Evolutionary conservation across 2,113 vertebrate species (phyloP), one percentile per base, ranked within the genome.

Genomic region (Tichodroma muraria): DNA sequence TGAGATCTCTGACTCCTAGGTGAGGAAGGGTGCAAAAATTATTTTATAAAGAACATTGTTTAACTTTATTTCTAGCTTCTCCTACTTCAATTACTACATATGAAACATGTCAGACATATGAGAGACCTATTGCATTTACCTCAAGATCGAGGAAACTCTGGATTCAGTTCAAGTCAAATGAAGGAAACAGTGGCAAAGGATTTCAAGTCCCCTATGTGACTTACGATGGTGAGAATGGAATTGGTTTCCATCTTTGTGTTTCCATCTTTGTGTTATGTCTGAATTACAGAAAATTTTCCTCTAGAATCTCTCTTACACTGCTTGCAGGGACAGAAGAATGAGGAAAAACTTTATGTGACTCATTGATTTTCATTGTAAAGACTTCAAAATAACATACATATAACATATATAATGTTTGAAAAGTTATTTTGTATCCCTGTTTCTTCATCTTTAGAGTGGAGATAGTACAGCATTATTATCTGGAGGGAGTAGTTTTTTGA

Each of bases 151-250:
- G 98, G 33, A 99, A 98, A 90, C 98, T 99, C 50, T 99, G 99
- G 99, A 98, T 99, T 97, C 99, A 99, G 96, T 99, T 99, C 91
- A 99, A 98, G 88, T 98, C 99, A 89, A 99, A 99, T 1, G 99
- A 99, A 96, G 98, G 98, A 35, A 99, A 99, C 98, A 99, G 99
- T 9, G 98, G 97, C 69, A 99, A 98, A 98, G 99, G 99, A 64
- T 99, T 99, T 96, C 99, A 99, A 69, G 98, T 99, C 27, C 99
- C 99, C 13, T 99, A 99, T 1, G 99, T 99, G 94, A 99, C 99
- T 40, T 99, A 99, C 0, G 99, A 99, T 7, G 99, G 99, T 99
- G 84, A 97, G 97, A 54, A 60, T 10, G 54, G 33, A 22, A 42
- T 70, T 47, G 31, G 23, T 94, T 82, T 81, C 30, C 28, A 37